Percentiles rank a stretch among this genome's conserved stretches.
phyloP scores from a whole-genome alignment of 1,140 invertebrate genomes.

The Drosophila punjabiensis region DNA sequence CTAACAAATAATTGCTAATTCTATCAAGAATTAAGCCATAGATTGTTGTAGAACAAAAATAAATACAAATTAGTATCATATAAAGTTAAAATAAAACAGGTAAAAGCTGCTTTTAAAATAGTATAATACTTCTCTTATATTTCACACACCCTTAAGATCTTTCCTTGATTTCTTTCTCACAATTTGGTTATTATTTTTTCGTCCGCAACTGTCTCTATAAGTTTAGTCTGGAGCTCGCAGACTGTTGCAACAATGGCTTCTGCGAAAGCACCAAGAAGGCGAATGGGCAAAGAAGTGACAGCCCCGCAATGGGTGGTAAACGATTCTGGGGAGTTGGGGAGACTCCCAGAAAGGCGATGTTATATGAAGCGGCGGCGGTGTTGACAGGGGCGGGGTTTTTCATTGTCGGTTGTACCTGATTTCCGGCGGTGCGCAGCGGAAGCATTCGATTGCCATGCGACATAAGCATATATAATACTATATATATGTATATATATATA shows the following conservation, averaged over 20 bases:
- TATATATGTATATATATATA: neutral
- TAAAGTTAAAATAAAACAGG: neutral
- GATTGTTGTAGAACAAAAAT: neutral
- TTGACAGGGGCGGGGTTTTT: constrained; percentile 12
- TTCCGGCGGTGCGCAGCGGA: constrained; percentile 78
- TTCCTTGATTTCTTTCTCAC: neutral
- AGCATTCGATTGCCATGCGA: constrained; percentile 74
- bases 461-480: constrained; percentile 37
- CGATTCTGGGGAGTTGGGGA: neutral
- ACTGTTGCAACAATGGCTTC: constrained; percentile 45
- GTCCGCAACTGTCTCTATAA: constrained; percentile 9
- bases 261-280: constrained; percentile 27
- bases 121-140: neutral
- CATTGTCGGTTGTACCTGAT: constrained; percentile 69
- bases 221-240: constrained; percentile 20
- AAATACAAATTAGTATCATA: neutral
- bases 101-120: neutral
- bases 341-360: constrained; percentile 5
- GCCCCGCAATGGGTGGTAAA: constrained; percentile 26
- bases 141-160: neutral
- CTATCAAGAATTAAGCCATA: neutral
- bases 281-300: constrained; percentile 13
- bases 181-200: neutral
- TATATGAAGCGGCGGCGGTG: neutral
- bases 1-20: neutral